Evolutionary conservation across 2,797 vertebrate genomes (phyloP).

Genomic region (Myotis daubentonii): DNA sequence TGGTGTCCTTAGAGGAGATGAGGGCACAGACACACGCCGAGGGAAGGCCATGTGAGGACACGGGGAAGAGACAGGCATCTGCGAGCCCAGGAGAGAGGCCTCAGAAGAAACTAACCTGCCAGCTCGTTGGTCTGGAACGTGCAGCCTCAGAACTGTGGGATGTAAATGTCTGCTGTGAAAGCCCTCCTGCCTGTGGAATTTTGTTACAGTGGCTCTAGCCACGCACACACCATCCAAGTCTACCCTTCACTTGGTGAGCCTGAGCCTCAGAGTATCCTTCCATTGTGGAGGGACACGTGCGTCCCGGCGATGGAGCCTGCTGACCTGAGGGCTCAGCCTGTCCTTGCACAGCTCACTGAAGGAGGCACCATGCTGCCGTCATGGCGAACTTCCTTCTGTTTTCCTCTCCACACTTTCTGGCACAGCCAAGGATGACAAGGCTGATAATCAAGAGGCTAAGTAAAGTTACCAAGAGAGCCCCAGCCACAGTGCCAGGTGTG

Average conservation of each 20-base stretch:
- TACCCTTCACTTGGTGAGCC: constrained; percentile 89
- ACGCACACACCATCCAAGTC: constrained; percentile 83
- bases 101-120: neutral
- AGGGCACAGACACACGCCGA: neutral
- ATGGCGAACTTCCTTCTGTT: constrained; percentile 93
- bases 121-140: neutral
- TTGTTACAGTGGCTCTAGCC: neutral
- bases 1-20: neutral
- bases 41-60: neutral
- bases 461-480: constrained; percentile 87
- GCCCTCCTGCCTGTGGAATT: neutral
- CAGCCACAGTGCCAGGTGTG: constrained; percentile 86
- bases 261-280: constrained; percentile 89
- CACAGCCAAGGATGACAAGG: constrained; percentile 87
- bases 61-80: neutral
- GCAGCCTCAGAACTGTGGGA: neutral
- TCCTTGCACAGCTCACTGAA: constrained; percentile 90
- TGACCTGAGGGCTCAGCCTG: constrained; percentile 90
- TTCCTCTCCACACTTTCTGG: constrained; percentile 89
- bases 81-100: neutral
- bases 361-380: constrained; percentile 92
- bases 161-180: neutral
- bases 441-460: constrained; percentile 87
- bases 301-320: constrained; percentile 90
- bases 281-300: constrained; percentile 92